Conservation (phyloP, 64 coral and sea anemone genomes). For the Montipora efflorescens region DNA sequence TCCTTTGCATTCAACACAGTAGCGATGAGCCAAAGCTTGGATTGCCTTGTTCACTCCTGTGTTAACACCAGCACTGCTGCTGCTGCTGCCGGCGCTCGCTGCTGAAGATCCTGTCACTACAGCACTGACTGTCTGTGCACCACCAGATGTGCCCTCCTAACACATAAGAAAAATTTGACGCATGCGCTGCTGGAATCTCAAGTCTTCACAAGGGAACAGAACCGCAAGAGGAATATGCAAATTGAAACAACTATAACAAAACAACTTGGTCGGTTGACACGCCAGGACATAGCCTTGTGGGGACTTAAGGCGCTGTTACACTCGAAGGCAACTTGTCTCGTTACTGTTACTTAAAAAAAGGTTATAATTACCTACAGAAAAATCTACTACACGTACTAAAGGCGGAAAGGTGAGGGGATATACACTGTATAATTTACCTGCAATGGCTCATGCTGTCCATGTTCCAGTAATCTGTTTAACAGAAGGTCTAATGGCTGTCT, state of each 20-base stretch:
- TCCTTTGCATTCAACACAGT: constrained; percentile 97
- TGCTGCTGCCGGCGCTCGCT: not conserved
- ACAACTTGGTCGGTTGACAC: too few species aligned
- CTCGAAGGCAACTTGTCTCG: too few species aligned
- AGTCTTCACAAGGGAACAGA: too few species aligned
- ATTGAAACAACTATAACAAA: too few species aligned
- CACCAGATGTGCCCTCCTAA: constrained; percentile 1
- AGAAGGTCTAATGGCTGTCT: constrained; percentile 93
- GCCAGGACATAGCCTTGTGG: too few species aligned
- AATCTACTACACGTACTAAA: too few species aligned
- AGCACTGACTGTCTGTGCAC: not conserved
- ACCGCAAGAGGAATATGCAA: too few species aligned
- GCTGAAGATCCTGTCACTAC: constrained; percentile 22
- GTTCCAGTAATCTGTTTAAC: constrained; percentile 89
- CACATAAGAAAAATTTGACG: not conserved
- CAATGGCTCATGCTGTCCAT: constrained; percentile 89
- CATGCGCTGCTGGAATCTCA: not conserved
- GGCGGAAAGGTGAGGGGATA: not conserved
- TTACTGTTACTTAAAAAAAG: too few species aligned
- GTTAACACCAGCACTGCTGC: constrained; percentile 47
- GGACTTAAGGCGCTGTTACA: too few species aligned
- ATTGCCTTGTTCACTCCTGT: constrained; percentile 96
- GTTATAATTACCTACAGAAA: too few species aligned
- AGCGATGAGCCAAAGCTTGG: constrained; percentile 94
- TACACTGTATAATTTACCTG: constrained; percentile 28